These are phyloP conservation scores for Pocillopora verrucosa DNA, from an alignment of 64 coral and sea anemone genomes.

Conservation along the genomic window DNA sequence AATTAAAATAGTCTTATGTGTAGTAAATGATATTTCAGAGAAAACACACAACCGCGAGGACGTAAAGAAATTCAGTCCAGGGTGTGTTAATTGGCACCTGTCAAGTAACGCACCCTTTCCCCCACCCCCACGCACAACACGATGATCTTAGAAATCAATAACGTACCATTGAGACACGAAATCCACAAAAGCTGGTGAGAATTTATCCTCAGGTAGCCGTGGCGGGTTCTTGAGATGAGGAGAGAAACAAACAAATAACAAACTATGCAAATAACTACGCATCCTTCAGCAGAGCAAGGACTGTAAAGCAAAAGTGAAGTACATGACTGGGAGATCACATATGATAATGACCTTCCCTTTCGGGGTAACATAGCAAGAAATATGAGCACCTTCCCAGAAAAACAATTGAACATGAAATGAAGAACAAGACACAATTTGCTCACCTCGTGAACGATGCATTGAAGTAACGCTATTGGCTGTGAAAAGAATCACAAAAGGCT, in stretches of 20 bases:
- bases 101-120: too few species aligned
- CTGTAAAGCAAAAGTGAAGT: background rate
- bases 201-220: conserved; percentile 78
- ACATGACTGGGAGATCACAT: too few species aligned
- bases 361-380: too few species aligned
- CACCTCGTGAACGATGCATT: conserved; percentile 99
- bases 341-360: too few species aligned
- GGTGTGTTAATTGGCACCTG: too few species aligned
- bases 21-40: too few species aligned
- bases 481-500: conserved; percentile 19
- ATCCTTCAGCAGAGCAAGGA: background rate
- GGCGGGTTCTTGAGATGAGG: conserved; percentile 63
- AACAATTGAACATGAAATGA: too few species aligned
- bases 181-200: conserved; percentile 82
- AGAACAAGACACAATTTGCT: conserved; percentile 3
- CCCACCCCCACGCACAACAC: too few species aligned
- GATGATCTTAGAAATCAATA: background rate
- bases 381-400: too few species aligned
- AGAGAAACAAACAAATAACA: background rate
- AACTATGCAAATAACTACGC: background rate
- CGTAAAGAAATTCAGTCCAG: too few species aligned
- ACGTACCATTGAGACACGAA: conserved; percentile 95
- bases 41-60: too few species aligned
- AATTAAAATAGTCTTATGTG: background rate
- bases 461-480: conserved; percentile 94